Evolutionary conservation across 2,888 invertebrate species (phyloP).

Genomic region (Yponomeuta evonymella): DNA sequence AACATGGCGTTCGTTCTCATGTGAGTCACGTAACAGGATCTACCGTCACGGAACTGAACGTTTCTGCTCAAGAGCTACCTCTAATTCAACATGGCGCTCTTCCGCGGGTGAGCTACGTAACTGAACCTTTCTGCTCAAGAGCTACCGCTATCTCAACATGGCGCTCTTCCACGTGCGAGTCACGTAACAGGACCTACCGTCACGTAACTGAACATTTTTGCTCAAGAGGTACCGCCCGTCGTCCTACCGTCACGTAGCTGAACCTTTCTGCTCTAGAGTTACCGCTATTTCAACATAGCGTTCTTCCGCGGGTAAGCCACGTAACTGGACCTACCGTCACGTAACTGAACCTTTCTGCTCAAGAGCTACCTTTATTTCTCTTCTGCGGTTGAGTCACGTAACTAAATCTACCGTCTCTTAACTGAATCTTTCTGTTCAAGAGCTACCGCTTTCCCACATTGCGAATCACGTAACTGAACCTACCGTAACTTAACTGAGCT

Average conservation of each 20-base stretch:
- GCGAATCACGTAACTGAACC: no score
- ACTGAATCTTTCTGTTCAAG: no score
- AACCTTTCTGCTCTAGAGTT: no score
- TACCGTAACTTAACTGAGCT: no score
- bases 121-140: constrained; percentile 90
- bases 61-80: constrained; percentile 98
- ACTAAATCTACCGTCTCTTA: no score
- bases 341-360: constrained; percentile 83
- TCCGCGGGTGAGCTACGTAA: constrained; percentile 79
- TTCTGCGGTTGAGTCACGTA: constrained; percentile 85
- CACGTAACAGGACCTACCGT: not conserved
- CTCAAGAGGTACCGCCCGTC: no score
- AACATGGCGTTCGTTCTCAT: constrained; percentile 84
- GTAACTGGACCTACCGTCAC: no score
- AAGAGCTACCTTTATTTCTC: constrained; percentile 94
- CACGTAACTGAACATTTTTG: no score
- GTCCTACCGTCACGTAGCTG: no score
- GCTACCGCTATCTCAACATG: constrained; percentile 95
- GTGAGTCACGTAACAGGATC: constrained; percentile 51
- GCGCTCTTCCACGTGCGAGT: constrained; percentile 91
- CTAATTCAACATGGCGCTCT: constrained; percentile 93
- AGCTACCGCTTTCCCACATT: no score
- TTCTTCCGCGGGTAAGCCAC: no score
- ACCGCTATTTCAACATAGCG: no score
- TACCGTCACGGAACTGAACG: constrained; percentile 21